Conservation (phyloP, 2,113 vertebrate species). For the Anser brachyrhynchus region DNA sequence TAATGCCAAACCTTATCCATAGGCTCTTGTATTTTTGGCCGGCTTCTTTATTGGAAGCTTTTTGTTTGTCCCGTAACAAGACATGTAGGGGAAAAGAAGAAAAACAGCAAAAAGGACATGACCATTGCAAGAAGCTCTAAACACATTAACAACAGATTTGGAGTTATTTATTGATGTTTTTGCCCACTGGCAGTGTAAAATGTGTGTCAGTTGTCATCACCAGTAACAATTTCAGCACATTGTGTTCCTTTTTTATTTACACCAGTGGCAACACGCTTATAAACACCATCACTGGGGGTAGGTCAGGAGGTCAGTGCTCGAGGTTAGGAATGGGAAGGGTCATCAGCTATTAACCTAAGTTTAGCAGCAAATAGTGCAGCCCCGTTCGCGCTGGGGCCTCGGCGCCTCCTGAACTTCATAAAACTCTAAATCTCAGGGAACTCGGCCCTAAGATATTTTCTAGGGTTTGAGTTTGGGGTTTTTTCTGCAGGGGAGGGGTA, state of each 20-base stretch:
- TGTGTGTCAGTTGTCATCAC: conserved; percentile 77
- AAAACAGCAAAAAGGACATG: background rate
- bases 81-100: background rate
- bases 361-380: conserved; percentile 51
- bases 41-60: background rate
- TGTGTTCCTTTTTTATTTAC: conserved; percentile 80
- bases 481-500: fast-evolving
- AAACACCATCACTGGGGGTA: conserved; percentile 72
- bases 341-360: conserved; percentile 79
- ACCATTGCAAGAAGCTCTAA: background rate
- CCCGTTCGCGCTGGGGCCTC: background rate
- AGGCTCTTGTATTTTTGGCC: background rate
- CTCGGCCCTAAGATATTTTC: background rate
- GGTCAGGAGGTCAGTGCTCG: conserved; percentile 76
- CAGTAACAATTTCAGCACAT: conserved; percentile 80
- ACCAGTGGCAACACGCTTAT: conserved; percentile 77
- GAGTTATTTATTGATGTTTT: conserved; percentile 79
- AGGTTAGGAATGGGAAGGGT: conserved; percentile 77
- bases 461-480: background rate
- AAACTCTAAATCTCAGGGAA: background rate
- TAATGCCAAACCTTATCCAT: background rate
- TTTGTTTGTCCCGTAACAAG: background rate
- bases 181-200: conserved; percentile 73
- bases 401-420: background rate
- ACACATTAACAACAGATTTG: conserved; percentile 56